Evolutionary conservation across 2,797 vertebrate genomes (phyloP).

Genomic region (Aythya fuligula): DNA sequence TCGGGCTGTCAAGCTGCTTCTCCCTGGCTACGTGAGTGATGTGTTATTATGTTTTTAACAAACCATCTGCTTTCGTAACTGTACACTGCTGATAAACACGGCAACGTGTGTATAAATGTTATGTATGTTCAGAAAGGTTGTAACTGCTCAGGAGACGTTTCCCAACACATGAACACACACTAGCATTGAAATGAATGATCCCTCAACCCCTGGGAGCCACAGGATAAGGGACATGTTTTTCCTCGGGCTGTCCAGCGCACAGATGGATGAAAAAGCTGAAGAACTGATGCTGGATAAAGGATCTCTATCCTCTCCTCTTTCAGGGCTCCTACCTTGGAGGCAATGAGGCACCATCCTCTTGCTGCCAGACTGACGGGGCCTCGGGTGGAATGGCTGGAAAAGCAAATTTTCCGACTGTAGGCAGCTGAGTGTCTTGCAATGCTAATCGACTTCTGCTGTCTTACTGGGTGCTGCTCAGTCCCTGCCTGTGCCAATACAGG

Average conservation of each 20-base stretch:
- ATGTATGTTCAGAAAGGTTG: not conserved
- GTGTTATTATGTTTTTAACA: not conserved
- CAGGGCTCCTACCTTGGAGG: not conserved
- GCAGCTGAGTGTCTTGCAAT: not conserved
- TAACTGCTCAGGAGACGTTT: not conserved
- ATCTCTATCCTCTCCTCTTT: not conserved
- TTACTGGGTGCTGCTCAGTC: not conserved
- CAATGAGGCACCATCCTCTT: not conserved
- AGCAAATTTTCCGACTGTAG: not conserved
- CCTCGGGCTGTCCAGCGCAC: not conserved
- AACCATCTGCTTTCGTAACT: not conserved
- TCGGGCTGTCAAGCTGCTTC: not conserved
- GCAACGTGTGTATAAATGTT: not conserved
- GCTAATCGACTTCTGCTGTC: not conserved
- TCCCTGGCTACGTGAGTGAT: not conserved
- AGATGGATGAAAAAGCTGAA: not conserved
- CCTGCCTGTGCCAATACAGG: not conserved
- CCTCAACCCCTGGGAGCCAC: not conserved
- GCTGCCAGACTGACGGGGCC: not conserved
- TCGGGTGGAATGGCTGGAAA: not conserved
- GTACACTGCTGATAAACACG: not conserved
- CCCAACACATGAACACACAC: accelerated
- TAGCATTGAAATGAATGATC: not conserved
- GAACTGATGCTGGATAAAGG: not conserved
- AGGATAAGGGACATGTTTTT: accelerated